Percentiles rank a stretch among this genome's conserved stretches.
These are phyloP conservation scores for Drosophila mauritiana DNA, from an alignment of 1,140 invertebrate species.

Conservation along the genomic window DNA sequence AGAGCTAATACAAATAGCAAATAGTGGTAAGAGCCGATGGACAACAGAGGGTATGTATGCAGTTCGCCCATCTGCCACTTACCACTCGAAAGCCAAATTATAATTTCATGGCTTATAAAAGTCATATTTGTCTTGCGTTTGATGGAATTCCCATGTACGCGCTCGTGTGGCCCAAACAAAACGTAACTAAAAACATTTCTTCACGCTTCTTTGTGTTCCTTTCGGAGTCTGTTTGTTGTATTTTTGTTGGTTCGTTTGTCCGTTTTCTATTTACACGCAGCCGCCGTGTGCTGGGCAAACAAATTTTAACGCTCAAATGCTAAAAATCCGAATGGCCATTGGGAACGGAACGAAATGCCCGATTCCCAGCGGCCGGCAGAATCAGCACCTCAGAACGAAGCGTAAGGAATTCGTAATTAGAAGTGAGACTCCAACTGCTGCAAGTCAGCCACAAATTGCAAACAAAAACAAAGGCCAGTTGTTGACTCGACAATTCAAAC, in stretches of 20 bases:
- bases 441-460: slow-evolving; percentile 73
- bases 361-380: slow-evolving; percentile 40
- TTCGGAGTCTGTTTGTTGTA: slow-evolving; percentile 47
- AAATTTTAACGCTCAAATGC: slow-evolving; percentile 82
- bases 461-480: slow-evolving; percentile 74
- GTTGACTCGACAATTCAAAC: slow-evolving; percentile 71
- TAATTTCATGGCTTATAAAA: slow-evolving; percentile 84
- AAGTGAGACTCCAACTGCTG: slow-evolving; percentile 69
- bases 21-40: slow-evolving; percentile 26
- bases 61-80: slow-evolving; percentile 68
- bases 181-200: slow-evolving; percentile 81
- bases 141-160: slow-evolving; percentile 67
- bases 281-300: slow-evolving; percentile 58
- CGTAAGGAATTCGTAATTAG: slow-evolving; percentile 79
- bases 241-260: slow-evolving; percentile 45
- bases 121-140: slow-evolving; percentile 79
- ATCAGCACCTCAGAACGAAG: slow-evolving; percentile 53
- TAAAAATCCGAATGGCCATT: slow-evolving; percentile 61
- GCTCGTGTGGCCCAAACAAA: slow-evolving; percentile 63
- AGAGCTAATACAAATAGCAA: slow-evolving; percentile 73
- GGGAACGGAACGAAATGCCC: slow-evolving; percentile 2
- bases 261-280: slow-evolving; percentile 78
- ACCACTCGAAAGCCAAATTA: slow-evolving; percentile 77
- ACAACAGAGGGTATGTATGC: slow-evolving; percentile 38
- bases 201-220: slow-evolving; percentile 76